Conservation (phyloP, 2,113 vertebrate species). For the Catharus minimus region DNA sequence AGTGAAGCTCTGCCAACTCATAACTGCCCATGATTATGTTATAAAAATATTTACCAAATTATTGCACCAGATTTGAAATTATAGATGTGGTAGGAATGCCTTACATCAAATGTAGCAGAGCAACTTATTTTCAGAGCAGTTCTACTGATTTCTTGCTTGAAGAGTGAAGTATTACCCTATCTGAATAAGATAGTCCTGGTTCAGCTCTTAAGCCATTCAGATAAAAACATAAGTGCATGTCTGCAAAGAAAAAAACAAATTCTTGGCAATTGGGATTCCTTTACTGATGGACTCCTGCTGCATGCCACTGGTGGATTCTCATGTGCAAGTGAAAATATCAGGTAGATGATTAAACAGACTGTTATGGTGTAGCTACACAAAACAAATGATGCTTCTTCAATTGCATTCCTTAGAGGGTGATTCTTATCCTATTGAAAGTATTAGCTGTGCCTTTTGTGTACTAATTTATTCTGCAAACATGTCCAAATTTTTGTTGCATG, state of each 20-base stretch:
- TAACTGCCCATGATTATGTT: neutral
- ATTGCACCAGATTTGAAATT: neutral
- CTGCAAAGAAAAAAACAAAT: neutral
- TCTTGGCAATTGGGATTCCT: neutral
- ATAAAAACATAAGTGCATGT: neutral
- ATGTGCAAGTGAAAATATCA: neutral
- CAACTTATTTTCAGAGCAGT: neutral
- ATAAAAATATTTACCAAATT: neutral
- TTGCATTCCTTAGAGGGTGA: neutral
- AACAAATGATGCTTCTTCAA: neutral
- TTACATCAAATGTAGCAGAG: neutral
- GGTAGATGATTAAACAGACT: neutral
- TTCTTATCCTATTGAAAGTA: neutral
- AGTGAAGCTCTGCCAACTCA: neutral
- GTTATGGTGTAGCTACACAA: neutral
- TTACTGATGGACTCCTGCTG: neutral
- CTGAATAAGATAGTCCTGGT: neutral
- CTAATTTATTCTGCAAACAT: neutral
- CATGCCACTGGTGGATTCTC: neutral
- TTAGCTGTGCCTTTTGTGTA: neutral
- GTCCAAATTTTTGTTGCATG: neutral
- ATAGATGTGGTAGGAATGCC: neutral
- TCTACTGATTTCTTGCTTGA: neutral
- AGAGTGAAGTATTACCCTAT: neutral
- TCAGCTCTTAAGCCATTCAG: neutral